These are phyloP conservation scores for Dipus sagitta DNA, from an alignment of 2,797 vertebrate species.

Conservation along the genomic window DNA sequence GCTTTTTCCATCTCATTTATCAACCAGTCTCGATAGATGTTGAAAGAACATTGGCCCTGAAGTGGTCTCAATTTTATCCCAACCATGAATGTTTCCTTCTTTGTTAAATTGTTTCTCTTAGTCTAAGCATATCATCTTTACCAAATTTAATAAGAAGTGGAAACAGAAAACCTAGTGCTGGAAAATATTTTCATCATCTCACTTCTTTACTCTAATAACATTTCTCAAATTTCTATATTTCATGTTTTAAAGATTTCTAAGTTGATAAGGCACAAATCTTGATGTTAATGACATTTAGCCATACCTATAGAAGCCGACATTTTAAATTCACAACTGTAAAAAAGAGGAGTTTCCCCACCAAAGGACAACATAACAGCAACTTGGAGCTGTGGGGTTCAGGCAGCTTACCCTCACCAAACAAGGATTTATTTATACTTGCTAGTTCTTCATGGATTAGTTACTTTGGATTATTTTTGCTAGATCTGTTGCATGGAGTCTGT, in stretches of 20 bases:
- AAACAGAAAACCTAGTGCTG: background rate
- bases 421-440: background rate
- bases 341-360: background rate
- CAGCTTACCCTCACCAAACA: accelerated
- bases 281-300: background rate
- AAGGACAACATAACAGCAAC: background rate
- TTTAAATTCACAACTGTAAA: background rate
- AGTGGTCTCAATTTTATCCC: background rate
- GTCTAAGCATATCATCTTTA: background rate
- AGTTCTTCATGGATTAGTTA: background rate
- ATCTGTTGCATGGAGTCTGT: background rate
- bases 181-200: background rate
- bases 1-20: background rate
- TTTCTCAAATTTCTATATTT: background rate
- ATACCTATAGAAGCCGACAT: background rate
- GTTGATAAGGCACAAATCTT: background rate
- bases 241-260: slow-evolving; percentile 16
- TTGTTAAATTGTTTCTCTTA: background rate
- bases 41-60: background rate
- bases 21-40: background rate
- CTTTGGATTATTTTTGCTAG: background rate
- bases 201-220: background rate
- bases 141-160: background rate
- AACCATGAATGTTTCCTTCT: background rate
- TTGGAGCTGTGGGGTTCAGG: background rate